phyloP scores from a whole-genome alignment of 2,113 vertebrate species.

The Pelobates fuscus region DNA sequence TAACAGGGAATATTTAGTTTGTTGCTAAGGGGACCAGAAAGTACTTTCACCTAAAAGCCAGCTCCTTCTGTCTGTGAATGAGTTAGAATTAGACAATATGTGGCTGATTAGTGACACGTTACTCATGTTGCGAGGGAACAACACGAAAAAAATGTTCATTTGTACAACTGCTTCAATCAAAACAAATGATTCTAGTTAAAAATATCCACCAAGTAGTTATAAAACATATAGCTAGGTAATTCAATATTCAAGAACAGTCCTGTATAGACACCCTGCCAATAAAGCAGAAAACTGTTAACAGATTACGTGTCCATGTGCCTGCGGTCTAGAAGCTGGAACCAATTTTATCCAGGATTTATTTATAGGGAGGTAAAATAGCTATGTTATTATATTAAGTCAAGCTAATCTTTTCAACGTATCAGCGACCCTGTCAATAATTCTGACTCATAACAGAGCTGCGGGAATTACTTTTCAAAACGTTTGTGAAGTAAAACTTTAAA shows the following conservation, averaged over 20 bases:
- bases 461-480: not conserved
- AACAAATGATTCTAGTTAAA: slow-evolving; percentile 20
- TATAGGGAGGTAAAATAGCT: slow-evolving; percentile 3
- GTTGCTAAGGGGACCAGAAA: slow-evolving; percentile 25
- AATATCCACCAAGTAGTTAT: not conserved
- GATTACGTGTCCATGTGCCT: slow-evolving; percentile 4
- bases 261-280: not conserved
- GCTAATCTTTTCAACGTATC: slow-evolving; percentile 4
- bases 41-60: slow-evolving; percentile 27
- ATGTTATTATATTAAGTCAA: not conserved
- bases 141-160: slow-evolving; percentile 27
- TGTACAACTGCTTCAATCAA: slow-evolving; percentile 5
- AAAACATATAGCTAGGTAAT: not conserved
- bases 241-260: not conserved
- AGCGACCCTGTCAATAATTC: not conserved
- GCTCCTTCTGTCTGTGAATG: slow-evolving; percentile 14
- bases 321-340: not conserved
- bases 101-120: slow-evolving; percentile 5
- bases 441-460: slow-evolving; percentile 32
- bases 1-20: slow-evolving; percentile 33
- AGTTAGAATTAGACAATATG: not conserved
- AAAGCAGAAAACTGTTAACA: not conserved
- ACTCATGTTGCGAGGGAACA: slow-evolving; percentile 3
- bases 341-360: not conserved
- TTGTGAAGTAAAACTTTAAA: not conserved